phyloP scores from a whole-genome alignment of 2,113 vertebrate species.

The Pipra filicauda region DNA sequence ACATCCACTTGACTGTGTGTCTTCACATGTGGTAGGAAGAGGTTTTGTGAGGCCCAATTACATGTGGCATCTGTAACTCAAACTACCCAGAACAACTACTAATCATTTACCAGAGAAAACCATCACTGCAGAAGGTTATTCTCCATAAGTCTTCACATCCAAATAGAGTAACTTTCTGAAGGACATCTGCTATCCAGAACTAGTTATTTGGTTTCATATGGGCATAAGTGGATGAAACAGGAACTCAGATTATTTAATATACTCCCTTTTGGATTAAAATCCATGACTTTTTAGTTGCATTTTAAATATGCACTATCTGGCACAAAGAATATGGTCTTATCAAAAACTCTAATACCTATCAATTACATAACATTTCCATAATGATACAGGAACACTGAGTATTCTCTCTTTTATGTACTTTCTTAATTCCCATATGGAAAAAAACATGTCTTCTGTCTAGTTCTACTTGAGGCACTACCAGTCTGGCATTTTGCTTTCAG shows the following conservation, averaged over 20 bases:
- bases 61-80: background rate
- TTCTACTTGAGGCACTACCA: conserved; percentile 4
- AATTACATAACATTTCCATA: conserved; percentile 11
- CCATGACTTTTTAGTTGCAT: background rate
- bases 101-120: background rate
- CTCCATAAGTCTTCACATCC: background rate
- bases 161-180: background rate
- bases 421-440: conserved; percentile 11
- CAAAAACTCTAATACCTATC: background rate
- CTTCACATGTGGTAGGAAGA: fast-evolving
- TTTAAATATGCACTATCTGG: background rate
- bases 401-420: background rate
- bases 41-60: background rate
- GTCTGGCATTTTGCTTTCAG: conserved; percentile 38
- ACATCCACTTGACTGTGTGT: background rate
- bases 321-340: background rate
- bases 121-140: background rate
- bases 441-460: conserved; percentile 31
- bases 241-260: background rate
- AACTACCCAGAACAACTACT: background rate
- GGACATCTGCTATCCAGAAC: background rate
- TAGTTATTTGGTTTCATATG: background rate
- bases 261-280: background rate
- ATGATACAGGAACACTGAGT: background rate
- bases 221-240: background rate